Base-by-base conservation (phyloP, 92 coral and sea anemone species). In the Heteractis magnifica region DNA sequence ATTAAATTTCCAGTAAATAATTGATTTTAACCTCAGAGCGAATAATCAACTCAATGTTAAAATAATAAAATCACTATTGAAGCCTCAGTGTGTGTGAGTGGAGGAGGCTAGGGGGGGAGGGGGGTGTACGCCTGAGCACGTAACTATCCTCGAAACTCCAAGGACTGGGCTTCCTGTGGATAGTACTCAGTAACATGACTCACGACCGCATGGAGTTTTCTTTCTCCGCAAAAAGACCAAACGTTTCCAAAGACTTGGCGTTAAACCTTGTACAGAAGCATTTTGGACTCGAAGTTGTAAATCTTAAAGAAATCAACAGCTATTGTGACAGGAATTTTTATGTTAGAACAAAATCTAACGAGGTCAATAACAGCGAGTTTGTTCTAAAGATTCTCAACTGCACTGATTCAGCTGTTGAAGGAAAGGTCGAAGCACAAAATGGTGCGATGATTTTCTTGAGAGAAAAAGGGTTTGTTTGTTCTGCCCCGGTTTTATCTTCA, bases 291-390 rank as follows among this genome's bases (percentile, higher is more conserved):
- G 41, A 82, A 10, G 64, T 51, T 8, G 41, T 71, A 56, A 20
- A 21, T 5, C 91, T 81, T n/a, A 93, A 73, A 59, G 95, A 94
- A 70, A 84, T 94, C 76, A 90, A 84, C 0, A 89, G 98, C 79
- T 94, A 92, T 44, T 90, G 87, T 52, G 98, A 94, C 81, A 89
- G 93, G 13, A 89, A 92, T 59, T 94, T 87, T 79, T 86, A 85
- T 90, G 51, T 94, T 58, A 52, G 75, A 79, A 95, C 93, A 8
- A 71, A 60, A 44, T 49, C 85, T 3, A 21, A 52, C 51, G 53
- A 80, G 13, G 60, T 53, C 6, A 58, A 60, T 8, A 84, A 70
- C 65, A 79, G 51, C 48, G 93, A 87, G 74, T 94, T 82, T 84
- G 83, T 94, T 14, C 73, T 94, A 50, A 94, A 94, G 85, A 87